A percentile compares a stretch with the other conserved stretches of the same genome.
Conservation (phyloP, 30 jellyfish, hydroid and myxozoan genomes). For the Sanderia malayensis region DNA sequence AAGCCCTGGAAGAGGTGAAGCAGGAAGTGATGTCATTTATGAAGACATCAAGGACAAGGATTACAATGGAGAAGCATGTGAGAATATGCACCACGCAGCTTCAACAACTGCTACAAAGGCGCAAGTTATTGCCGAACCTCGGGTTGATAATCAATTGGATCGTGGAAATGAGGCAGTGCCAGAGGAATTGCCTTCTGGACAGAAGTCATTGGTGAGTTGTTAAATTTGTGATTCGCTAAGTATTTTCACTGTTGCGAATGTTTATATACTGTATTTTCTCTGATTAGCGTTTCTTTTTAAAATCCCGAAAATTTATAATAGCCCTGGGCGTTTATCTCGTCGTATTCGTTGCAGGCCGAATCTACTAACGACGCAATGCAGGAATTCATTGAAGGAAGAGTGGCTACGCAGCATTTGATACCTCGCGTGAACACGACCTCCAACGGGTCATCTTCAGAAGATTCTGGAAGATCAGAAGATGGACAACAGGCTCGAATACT, state of each 20-base stretch:
- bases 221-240: too few species aligned
- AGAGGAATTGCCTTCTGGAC: not conserved
- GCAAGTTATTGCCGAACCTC: not conserved
- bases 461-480: too few species aligned
- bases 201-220: not conserved
- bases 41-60: not conserved
- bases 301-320: too few species aligned
- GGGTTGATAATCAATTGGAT: not conserved
- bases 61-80: too few species aligned
- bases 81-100: too few species aligned
- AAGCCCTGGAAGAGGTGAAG: not conserved
- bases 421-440: not conserved
- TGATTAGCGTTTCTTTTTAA: too few species aligned
- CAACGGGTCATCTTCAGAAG: too few species aligned
- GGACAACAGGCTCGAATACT: too few species aligned
- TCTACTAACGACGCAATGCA: not conserved
- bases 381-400: not conserved
- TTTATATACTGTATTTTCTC: too few species aligned
- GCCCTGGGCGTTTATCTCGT: too few species aligned
- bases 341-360: too few species aligned
- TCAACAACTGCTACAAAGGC: not conserved
- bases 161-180: not conserved
- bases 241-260: too few species aligned
- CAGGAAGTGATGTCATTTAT: conserved; percentile 5
- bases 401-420: not conserved